phyloP scores from a whole-genome alignment of 2,797 vertebrate species.

The Semaprochilodus insignis region DNA sequence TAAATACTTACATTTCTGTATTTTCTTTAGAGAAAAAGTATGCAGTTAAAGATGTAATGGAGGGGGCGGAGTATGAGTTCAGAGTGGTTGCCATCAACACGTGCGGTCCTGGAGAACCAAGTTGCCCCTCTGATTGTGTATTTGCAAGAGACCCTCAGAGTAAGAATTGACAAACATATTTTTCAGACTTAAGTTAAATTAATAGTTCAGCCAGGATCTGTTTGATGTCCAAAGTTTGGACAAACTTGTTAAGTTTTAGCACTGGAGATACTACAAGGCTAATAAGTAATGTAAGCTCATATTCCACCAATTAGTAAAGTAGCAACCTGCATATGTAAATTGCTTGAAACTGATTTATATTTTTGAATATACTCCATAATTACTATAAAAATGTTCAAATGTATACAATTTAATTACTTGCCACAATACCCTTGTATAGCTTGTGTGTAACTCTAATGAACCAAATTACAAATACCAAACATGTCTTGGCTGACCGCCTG shows the following conservation, averaged over 20 bases:
- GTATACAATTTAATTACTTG: not conserved
- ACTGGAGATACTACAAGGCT: too few relatives aligned
- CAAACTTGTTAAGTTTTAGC: too few relatives aligned
- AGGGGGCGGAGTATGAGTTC: slow-evolving; percentile 88
- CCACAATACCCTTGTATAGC: not conserved
- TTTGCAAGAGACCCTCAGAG: slow-evolving; percentile 83
- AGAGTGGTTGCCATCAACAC: slow-evolving; percentile 86
- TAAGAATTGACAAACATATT: slow-evolving; percentile 69
- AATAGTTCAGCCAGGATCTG: not conserved
- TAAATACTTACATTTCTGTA: not conserved
- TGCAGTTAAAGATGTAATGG: slow-evolving; percentile 79
- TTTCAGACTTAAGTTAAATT: not conserved
- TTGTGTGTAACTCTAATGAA: not conserved
- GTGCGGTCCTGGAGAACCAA: slow-evolving; percentile 85
- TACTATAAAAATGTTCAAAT: too few relatives aligned
- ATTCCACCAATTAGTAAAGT: too few relatives aligned
- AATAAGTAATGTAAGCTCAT: too few relatives aligned
- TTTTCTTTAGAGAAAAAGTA: slow-evolving; percentile 74
- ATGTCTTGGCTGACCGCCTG: not conserved
- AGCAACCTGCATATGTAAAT: too few relatives aligned
- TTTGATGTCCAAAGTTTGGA: not conserved
- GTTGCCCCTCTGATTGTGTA: slow-evolving; percentile 80
- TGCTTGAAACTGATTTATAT: too few relatives aligned
- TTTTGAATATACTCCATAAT: too few relatives aligned
- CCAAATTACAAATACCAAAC: not conserved